Conservation (phyloP, 2,113 vertebrate species). For the Axis porcinus region DNA sequence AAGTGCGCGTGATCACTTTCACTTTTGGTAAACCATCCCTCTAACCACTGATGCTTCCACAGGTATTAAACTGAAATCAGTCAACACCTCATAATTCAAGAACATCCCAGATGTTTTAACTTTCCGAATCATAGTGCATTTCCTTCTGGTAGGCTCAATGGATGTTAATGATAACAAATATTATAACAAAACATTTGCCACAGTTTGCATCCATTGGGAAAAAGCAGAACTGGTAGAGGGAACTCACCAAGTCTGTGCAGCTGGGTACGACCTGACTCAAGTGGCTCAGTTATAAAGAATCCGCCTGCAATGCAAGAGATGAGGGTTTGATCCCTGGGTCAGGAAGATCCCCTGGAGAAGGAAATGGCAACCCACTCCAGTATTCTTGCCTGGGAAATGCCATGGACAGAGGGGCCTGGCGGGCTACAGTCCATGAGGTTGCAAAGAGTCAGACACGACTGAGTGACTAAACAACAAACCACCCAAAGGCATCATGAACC, state of each 20-base stretch:
- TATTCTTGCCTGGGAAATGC: neutral
- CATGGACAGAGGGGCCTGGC: neutral
- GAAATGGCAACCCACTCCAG: neutral
- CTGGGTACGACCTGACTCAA: neutral
- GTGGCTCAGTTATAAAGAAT: neutral
- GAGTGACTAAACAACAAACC: neutral
- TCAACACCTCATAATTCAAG: neutral
- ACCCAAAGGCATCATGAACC: neutral
- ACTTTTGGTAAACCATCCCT: neutral
- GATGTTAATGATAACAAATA: neutral
- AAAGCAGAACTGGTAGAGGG: neutral
- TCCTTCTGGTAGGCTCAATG: neutral
- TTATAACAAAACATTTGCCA: neutral
- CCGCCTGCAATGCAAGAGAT: neutral
- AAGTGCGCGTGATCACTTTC: neutral
- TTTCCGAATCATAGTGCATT: neutral
- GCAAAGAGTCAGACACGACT: neutral
- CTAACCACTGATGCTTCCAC: neutral
- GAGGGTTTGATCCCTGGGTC: neutral
- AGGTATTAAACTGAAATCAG: constrained; percentile 31
- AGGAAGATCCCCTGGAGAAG: neutral
- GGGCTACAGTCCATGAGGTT: neutral
- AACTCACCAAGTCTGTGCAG: neutral
- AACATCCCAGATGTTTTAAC: neutral
- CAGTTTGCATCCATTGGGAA: neutral